Evolutionary conservation across 1,140 invertebrate species (phyloP).

Genomic region (Aphidius ervi): DNA sequence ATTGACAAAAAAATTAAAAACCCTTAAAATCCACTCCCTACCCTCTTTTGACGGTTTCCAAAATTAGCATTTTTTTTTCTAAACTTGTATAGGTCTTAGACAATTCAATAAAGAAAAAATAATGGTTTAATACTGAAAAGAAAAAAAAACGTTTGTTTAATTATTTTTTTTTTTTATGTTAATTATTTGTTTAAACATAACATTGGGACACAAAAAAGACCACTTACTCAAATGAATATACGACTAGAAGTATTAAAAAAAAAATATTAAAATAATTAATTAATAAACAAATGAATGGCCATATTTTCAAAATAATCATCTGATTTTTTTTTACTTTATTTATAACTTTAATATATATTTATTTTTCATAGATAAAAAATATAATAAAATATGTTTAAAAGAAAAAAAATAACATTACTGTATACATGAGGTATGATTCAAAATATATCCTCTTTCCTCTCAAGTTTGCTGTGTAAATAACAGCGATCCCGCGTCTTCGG

Average conservation of each 20-base stretch:
- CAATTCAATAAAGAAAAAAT: too few relatives aligned
- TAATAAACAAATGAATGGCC: conserved; percentile 48
- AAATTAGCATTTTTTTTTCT: too few relatives aligned
- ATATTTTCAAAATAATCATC: conserved; percentile 31
- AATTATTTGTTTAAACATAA: conserved; percentile 5
- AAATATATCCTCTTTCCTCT: not conserved
- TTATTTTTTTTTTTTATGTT: not conserved
- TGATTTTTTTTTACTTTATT: not conserved
- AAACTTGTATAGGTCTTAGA: too few relatives aligned
- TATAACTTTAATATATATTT: conserved; percentile 4
- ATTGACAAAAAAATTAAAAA: too few relatives aligned
- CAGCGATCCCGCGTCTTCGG: too few relatives aligned
- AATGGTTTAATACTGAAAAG: not conserved
- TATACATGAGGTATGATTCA: too few relatives aligned
- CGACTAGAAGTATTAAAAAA: conserved; percentile 53
- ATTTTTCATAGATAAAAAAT: not conserved
- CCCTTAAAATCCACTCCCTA: too few relatives aligned
- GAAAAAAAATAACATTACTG: too few relatives aligned
- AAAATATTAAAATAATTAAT: conserved; percentile 48
- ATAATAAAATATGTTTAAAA: too few relatives aligned
- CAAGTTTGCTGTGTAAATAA: too few relatives aligned
- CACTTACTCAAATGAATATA: conserved; percentile 53
- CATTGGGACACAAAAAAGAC: conserved; percentile 41
- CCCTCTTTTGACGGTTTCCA: too few relatives aligned
- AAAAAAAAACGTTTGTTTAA: not conserved